Conservation (phyloP, 2,113 vertebrate species). For the Mellivora capensis region DNA sequence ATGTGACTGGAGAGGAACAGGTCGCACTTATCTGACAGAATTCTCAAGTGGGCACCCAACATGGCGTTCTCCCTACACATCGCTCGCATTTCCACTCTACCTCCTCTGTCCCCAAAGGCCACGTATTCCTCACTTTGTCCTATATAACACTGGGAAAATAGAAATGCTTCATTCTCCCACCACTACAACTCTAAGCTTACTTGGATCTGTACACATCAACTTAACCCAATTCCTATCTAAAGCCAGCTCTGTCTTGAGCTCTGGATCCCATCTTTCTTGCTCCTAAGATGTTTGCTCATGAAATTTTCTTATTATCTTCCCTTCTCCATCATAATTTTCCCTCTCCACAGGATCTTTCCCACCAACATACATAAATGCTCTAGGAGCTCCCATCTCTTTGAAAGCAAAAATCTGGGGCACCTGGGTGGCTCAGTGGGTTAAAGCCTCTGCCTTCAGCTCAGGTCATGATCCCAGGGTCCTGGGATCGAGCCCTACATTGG, state of each 20-base stretch:
- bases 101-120: neutral
- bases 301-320: neutral
- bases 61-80: rapidly evolving
- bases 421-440: too few species aligned
- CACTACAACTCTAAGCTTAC: neutral
- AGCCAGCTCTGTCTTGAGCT: neutral
- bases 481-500: too few species aligned
- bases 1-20: neutral
- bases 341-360: neutral
- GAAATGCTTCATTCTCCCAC: neutral
- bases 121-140: neutral
- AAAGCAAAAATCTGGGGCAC: neutral
- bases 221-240: neutral
- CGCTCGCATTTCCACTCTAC: neutral
- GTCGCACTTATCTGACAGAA: neutral
- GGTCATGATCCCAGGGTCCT: too few species aligned
- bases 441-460: too few species aligned
- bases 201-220: rapidly evolving
- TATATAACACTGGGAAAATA: neutral
- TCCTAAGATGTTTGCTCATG: neutral
- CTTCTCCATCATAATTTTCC: neutral
- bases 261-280: neutral
- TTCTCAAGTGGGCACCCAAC: too few species aligned
- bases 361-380: neutral
- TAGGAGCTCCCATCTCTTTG: neutral